Conservation (phyloP, 2,888 invertebrate genomes). For the Notodonta dromedarius region DNA sequence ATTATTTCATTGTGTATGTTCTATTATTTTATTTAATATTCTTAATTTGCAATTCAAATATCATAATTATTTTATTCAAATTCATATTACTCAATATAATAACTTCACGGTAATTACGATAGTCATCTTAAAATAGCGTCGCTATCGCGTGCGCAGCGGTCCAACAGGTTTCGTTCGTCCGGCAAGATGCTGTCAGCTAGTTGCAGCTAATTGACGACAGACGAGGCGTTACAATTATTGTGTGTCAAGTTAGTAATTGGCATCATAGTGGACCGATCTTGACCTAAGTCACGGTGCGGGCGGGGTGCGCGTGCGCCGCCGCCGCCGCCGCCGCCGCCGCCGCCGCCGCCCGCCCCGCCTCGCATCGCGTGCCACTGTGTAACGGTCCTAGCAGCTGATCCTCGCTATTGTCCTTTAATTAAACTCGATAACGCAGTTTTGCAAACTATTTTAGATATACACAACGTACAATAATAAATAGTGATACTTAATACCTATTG, state of each 20-base stretch:
- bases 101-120: constrained; percentile 46
- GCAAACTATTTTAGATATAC: constrained; percentile 41
- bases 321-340: no score
- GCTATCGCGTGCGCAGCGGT: constrained; percentile 56
- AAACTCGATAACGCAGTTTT: constrained; percentile 51
- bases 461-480: neutral
- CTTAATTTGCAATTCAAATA: no score
- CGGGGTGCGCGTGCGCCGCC: constrained; percentile 15
- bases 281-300: constrained; percentile 49
- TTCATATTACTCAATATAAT: constrained; percentile 24
- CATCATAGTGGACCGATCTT: constrained; percentile 47
- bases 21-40: no score
- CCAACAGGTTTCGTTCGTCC: constrained; percentile 58
- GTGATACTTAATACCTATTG: neutral
- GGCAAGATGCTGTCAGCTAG: constrained; percentile 57
- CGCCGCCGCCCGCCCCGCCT: constrained; percentile 15
- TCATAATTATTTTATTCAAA: no score
- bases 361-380: constrained; percentile 66
- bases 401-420: constrained; percentile 69
- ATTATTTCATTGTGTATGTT: no score
- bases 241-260: constrained; percentile 65
- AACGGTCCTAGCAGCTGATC: constrained; percentile 78
- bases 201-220: constrained; percentile 65
- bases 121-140: constrained; percentile 54
- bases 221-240: constrained; percentile 71